Base-by-base conservation (phyloP, 2,888 invertebrate species). In the Antitype chi region DNA sequence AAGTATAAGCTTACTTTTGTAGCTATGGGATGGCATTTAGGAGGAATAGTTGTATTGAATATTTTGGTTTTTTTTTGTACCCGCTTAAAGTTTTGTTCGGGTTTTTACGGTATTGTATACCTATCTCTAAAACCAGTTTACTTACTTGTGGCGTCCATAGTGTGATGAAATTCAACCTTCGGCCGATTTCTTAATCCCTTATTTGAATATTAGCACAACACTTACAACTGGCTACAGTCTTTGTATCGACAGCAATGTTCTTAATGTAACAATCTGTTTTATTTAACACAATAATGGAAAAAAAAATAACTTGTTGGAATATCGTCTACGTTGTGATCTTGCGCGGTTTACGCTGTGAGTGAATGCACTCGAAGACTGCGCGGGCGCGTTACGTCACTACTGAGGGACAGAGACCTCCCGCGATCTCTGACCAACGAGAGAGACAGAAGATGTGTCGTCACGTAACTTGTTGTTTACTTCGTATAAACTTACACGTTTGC, bases 101-200 rank as follows among this genome's bases (percentile, higher is more conserved):
- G 70, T 79, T 82, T 85, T 85, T 77, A 78, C 73, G 52, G 64
- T 75, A 68, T 38, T 60, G 64, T 78, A 71, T 84, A 74, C 77
- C 64, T 85, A 74, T 79, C 64, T 85, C 83, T 82, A 86, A 88
- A 93, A 92, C 91, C 90, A 90, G 92, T 92, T 91, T 92, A 94
- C 96, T 96, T 91, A 96, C 96, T 95, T 88, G 96, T 96, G 91
- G 96, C 96, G 94, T 96, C 96, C 96, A 96, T 96, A 90, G 91
- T 90, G 85, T 95, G 93, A 92, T 91, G 93, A 95, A 95, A 95
- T 91, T 84, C 90, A 94, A 95, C 95, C 95, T 95, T 95, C 94
- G 91, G 81, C 81, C 71, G 90, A 91, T 86, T 94, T 93, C 91
- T 91, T 89, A 91, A 92, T 90, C 84, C 87, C 74, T 88, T 85